Base-by-base conservation (phyloP, 2,113 vertebrate species). In the Seriola quinqueradiata region DNA sequence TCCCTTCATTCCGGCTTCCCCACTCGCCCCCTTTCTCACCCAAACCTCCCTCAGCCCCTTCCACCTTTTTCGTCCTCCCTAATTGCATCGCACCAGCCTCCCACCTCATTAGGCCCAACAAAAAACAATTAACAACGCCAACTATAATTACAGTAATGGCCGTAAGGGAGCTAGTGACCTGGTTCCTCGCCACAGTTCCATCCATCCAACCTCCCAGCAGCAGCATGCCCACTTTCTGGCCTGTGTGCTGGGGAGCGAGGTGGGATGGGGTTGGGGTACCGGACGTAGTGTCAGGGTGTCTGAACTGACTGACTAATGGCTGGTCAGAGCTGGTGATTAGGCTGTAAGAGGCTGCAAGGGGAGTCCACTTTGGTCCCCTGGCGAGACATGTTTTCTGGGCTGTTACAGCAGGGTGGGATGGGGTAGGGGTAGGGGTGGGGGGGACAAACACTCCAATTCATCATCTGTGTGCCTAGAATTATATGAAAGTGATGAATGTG, bases 91-190 rank as follows among this genome's bases (percentile, higher is more conserved):
- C 40, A 2, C 38, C 80, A 13, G 3, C 50, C 77, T 42, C 59
- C 64, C 70, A 1, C 64, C 86, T 91, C 92, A 90, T 94, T 94
- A 95, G 88, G 73, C 85, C 42, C 78, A 61, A 88, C 84, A 75
- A 83, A 91, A 92, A 94, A 93, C 91, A 95, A 94, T 95, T 93
- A 93, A 92, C 87, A 76, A 90, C 61, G 93, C 81, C 94, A 94
- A 83, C 81, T 79, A 60, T 91, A 89, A 95, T 96, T 95, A 95
- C 92, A 84, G 88, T 95, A 95, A 95, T 95, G 92, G 90, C 73
- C 75, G 17, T 95, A 88, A 94, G 79, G 76, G 78, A 93, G 87
- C 73, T 78, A 89, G 90, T 95, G 95, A 95, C 95, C 94, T 82
- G 87, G 86, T 93, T 92, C 85, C 52, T 67, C 52, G 0, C 75